Evolutionary conservation across 1,140 invertebrate genomes (phyloP).

Genomic region (Trinorchestia longiramus): DNA sequence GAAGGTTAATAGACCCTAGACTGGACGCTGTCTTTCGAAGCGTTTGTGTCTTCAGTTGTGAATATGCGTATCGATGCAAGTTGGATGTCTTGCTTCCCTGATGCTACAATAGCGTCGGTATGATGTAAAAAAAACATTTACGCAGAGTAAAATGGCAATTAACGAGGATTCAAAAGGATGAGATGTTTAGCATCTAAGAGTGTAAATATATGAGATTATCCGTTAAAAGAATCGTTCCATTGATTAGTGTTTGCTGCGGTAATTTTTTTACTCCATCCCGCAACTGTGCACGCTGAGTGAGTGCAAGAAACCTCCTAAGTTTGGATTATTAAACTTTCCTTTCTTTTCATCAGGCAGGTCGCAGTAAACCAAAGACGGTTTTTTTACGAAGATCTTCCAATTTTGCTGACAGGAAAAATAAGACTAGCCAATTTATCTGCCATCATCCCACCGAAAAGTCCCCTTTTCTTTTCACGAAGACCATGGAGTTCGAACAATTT

Average conservation of each 20-base stretch:
- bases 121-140: too few species aligned
- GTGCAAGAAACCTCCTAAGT: neutral
- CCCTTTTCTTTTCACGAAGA: neutral
- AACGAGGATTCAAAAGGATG: neutral
- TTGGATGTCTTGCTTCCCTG: too few species aligned
- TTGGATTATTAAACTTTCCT: neutral
- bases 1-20: neutral
- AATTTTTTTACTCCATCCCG: neutral
- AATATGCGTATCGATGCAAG: neutral
- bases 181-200: neutral
- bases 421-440: constrained; percentile 7
- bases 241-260: neutral
- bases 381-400: neutral
- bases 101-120: too few species aligned
- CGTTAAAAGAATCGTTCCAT: neutral
- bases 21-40: neutral
- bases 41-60: neutral
- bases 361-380: neutral
- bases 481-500: neutral
- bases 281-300: neutral
- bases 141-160: neutral
- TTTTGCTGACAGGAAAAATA: neutral
- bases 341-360: neutral
- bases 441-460: neutral
- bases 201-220: neutral